Evolutionary conservation across 2,113 vertebrate species (phyloP).

Genomic region (Halichoeres trimaculatus): DNA sequence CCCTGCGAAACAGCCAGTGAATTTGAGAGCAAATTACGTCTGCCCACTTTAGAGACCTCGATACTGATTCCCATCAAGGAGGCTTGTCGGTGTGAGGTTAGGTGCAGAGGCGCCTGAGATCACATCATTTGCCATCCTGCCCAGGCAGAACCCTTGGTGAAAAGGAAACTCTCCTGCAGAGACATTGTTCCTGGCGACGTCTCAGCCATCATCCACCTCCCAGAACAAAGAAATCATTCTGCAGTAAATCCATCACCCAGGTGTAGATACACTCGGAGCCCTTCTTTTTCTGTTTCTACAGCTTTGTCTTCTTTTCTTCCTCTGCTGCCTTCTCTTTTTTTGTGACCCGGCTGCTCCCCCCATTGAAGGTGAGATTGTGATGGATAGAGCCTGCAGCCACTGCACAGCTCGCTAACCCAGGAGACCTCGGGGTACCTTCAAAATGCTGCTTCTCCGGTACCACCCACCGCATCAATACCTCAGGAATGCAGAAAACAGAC

Average conservation of each 20-base stretch:
- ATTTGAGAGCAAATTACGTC: slow-evolving; percentile 61
- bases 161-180: slow-evolving; percentile 59
- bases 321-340: slow-evolving; percentile 40
- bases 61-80: slow-evolving; percentile 34
- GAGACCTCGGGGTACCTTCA: slow-evolving; percentile 50
- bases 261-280: slow-evolving; percentile 61
- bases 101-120: slow-evolving; percentile 51
- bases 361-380: slow-evolving; percentile 70
- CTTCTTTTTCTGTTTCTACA: slow-evolving; percentile 36
- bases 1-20: slow-evolving; percentile 35
- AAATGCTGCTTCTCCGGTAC: slow-evolving; percentile 30
- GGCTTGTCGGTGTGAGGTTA: slow-evolving; percentile 40
- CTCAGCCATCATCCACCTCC: slow-evolving; percentile 63
- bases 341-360: slow-evolving; percentile 50
- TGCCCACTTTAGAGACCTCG: slow-evolving; percentile 36
- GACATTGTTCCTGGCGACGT: slow-evolving; percentile 34
- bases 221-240: slow-evolving; percentile 70
- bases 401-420: slow-evolving; percentile 45
- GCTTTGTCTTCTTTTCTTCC: slow-evolving; percentile 38
- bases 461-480: slow-evolving; percentile 53
- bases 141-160: slow-evolving; percentile 28
- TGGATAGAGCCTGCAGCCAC: slow-evolving; percentile 70
- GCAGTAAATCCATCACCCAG: slow-evolving; percentile 78
- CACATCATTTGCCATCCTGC: slow-evolving; percentile 64
- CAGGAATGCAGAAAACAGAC: slow-evolving; percentile 31